phyloP scores from a whole-genome alignment of 2,888 invertebrate species.

The Galerucella nymphaeae region DNA sequence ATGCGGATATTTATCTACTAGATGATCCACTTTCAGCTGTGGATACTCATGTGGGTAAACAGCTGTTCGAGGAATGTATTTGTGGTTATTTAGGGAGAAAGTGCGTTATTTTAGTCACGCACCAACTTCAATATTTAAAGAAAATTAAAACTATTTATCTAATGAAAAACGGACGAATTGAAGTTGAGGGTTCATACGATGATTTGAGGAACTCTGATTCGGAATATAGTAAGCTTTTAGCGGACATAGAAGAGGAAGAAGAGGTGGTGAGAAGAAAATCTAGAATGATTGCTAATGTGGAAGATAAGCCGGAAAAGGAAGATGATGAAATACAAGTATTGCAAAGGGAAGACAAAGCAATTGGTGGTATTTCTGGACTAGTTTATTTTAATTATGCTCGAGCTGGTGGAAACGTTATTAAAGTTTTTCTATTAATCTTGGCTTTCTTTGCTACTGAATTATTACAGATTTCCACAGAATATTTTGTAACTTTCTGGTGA shows the following conservation, averaged over 20 bases:
- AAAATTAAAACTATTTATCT: conserved; percentile 69
- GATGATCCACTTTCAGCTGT: conserved; percentile 92
- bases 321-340: conserved; percentile 52
- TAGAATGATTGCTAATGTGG: conserved; percentile 24
- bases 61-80: conserved; percentile 85
- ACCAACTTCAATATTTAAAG: conserved; percentile 74
- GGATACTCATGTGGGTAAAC: conserved; percentile 87
- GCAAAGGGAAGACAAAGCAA: conserved; percentile 70
- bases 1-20: conserved; percentile 84
- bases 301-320: conserved; percentile 64
- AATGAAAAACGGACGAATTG: conserved; percentile 68
- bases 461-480: conserved; percentile 80
- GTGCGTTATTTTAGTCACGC: conserved; percentile 79
- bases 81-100: conserved; percentile 72
- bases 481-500: conserved; percentile 82
- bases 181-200: conserved; percentile 53
- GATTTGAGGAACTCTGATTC: conserved; percentile 39
- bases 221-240: conserved; percentile 42
- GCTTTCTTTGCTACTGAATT: conserved; percentile 42
- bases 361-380: conserved; percentile 67
- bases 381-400: conserved; percentile 77
- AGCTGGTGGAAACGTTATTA: conserved; percentile 75
- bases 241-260: conserved; percentile 34
- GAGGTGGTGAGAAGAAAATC: conserved; percentile 34
- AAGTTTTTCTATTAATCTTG: conserved; percentile 67